Conservation (phyloP, 2,888 invertebrate species). For the Eupeodes luniger region DNA sequence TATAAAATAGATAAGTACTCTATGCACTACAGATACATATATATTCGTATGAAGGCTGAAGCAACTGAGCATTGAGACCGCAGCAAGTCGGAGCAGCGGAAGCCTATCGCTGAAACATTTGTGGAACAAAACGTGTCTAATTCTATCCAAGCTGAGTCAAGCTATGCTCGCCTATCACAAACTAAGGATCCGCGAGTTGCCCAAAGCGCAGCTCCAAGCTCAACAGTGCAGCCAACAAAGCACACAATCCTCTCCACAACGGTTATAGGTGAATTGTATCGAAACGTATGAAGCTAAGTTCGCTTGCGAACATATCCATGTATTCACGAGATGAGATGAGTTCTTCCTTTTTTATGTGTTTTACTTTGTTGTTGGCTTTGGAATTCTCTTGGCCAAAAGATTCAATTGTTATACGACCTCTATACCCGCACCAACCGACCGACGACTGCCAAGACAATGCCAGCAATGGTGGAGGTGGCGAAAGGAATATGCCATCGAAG, state of each 20-base stretch:
- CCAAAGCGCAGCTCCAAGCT: not conserved
- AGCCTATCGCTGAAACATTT: slow-evolving; percentile 73
- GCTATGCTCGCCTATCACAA: slow-evolving; percentile 59
- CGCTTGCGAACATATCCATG: slow-evolving; percentile 37
- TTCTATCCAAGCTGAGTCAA: slow-evolving; percentile 39
- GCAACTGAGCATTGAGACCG: slow-evolving; percentile 23
- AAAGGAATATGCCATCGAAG: not conserved
- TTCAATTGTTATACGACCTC: slow-evolving; percentile 61
- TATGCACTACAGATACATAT: not conserved
- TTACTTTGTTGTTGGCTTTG: slow-evolving; percentile 4
- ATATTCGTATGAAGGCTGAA: slow-evolving; percentile 22
- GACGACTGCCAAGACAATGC: slow-evolving; percentile 33
- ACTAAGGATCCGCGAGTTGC: slow-evolving; percentile 48
- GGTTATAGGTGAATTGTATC: slow-evolving; percentile 48
- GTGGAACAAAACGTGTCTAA: slow-evolving; percentile 75
- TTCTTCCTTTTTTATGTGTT: slow-evolving; percentile 27
- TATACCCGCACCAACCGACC: not conserved
- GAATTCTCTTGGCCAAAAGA: slow-evolving; percentile 55
- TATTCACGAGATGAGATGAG: slow-evolving; percentile 37
- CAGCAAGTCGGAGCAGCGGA: slow-evolving; percentile 49
- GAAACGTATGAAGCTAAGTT: not conserved
- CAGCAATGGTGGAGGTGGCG: not conserved
- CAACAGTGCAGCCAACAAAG: not conserved
- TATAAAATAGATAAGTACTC: slow-evolving; percentile 61
- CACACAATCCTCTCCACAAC: slow-evolving; percentile 10